Evolutionary conservation across 1,140 invertebrate genomes (phyloP).

Genomic region (Drosophila arizonae): DNA sequence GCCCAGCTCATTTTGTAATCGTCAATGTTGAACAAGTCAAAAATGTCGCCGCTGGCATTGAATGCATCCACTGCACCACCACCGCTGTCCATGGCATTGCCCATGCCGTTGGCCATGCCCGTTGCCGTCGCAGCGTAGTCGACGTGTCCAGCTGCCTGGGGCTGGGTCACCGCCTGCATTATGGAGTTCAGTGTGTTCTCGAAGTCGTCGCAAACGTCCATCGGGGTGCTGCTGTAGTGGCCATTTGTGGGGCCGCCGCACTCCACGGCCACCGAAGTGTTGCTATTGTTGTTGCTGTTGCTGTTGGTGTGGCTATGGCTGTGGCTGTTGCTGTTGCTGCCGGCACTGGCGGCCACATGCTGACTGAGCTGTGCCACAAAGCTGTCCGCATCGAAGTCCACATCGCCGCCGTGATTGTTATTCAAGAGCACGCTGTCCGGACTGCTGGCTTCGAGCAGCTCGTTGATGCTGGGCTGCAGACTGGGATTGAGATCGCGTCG

Average conservation of each 20-base stretch:
- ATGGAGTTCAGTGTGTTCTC: conserved; percentile 78
- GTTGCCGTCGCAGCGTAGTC: conserved; percentile 26
- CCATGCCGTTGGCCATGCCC: conserved; percentile 34
- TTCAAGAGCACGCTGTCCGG: conserved; percentile 65
- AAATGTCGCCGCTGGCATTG: conserved; percentile 69
- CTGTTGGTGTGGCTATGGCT: conserved; percentile 19
- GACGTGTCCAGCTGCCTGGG: conserved; percentile 53
- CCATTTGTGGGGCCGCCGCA: conserved; percentile 51
- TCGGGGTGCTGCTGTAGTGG: conserved; percentile 68
- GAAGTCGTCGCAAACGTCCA: conserved; percentile 82
- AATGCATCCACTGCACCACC: conserved; percentile 66
- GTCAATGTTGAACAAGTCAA: conserved; percentile 82
- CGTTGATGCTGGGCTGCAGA: conserved; percentile 76
- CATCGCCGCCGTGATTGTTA: conserved; percentile 62
- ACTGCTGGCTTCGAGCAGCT: conserved; percentile 71
- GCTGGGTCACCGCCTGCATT: conserved; percentile 69
- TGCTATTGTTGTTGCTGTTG: conserved; percentile 27
- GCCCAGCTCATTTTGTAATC: conserved; percentile 83
- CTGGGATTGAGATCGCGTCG: conserved; percentile 78
- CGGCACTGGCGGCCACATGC: conserved; percentile 47
- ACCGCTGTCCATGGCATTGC: conserved; percentile 22
- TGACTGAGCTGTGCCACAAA: conserved; percentile 76
- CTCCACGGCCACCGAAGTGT: conserved; percentile 26
- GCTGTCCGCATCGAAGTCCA: conserved; percentile 75
- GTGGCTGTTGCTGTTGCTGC: conserved; percentile 37